Conservation (phyloP, 2,113 vertebrate genomes). For the Bos taurus region DNA sequence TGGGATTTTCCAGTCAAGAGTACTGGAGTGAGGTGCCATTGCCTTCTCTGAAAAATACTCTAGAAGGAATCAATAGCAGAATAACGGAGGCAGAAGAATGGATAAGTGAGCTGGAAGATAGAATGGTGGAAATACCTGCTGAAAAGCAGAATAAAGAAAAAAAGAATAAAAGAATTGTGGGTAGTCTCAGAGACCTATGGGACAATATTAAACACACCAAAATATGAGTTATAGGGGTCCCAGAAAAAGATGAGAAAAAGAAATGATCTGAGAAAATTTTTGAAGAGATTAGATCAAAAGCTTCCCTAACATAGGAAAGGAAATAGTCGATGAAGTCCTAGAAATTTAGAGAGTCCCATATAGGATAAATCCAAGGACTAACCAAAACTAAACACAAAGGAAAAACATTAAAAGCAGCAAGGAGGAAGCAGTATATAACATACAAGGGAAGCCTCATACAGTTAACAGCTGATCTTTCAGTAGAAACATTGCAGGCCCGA, state of each 20-base stretch:
- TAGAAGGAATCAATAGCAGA: neutral
- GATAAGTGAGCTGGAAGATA: neutral
- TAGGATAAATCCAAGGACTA: neutral
- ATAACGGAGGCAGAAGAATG: neutral
- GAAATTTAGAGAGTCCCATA: neutral
- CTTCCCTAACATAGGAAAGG: neutral
- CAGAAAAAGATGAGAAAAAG: neutral
- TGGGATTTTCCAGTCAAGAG: too few relatives aligned
- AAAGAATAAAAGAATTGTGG: neutral
- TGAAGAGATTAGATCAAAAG: neutral
- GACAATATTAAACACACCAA: neutral
- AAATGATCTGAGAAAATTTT: neutral
- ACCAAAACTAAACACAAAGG: neutral
- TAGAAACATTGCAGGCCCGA: neutral
- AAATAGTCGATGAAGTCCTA: neutral
- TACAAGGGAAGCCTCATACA: neutral
- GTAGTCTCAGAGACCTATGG: neutral
- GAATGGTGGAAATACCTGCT: neutral
- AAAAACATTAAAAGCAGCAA: neutral
- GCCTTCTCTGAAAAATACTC: neutral
- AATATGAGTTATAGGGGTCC: neutral
- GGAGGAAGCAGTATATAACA: neutral
- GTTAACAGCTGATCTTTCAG: neutral
- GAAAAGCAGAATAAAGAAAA: neutral
- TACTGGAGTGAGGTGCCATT: too few relatives aligned